Evolutionary conservation across 53 echinoderm and acorn worm species (phyloP).

Genomic region (Mesocentrotus franciscanus): DNA sequence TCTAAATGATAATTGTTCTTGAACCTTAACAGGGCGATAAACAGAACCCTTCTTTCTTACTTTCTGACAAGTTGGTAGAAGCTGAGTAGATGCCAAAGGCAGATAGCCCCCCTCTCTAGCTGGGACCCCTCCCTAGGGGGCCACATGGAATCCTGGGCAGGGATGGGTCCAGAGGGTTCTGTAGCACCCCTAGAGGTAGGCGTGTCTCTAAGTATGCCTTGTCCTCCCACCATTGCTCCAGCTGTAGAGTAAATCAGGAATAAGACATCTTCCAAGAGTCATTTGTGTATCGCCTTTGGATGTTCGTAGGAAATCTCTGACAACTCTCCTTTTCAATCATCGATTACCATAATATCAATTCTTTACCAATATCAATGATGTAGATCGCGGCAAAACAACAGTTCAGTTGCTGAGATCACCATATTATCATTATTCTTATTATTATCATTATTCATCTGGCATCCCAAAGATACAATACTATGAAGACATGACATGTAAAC

Average conservation of each 20-base stretch:
- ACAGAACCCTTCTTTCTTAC: slow-evolving; percentile 41
- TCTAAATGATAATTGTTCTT: too few species aligned
- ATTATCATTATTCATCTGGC: too few species aligned
- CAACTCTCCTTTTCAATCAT: background rate
- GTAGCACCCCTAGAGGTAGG: slow-evolving; percentile 72
- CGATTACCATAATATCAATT: too few species aligned
- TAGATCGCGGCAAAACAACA: too few species aligned
- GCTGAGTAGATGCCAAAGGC: slow-evolving; percentile 69
- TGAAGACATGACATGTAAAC: too few species aligned
- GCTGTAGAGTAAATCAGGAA: slow-evolving; percentile 45
- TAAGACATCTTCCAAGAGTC: background rate
- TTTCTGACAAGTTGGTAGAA: slow-evolving; percentile 76
- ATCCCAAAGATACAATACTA: too few species aligned
- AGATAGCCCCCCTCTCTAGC: slow-evolving; percentile 75
- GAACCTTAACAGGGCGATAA: too few species aligned
- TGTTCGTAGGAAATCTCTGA: background rate
- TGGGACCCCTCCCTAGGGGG: slow-evolving; percentile 82
- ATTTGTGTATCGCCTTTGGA: background rate
- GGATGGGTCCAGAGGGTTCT: slow-evolving; percentile 76
- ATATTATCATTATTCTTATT: too few species aligned
- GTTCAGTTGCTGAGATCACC: too few species aligned
- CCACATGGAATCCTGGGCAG: slow-evolving; percentile 77
- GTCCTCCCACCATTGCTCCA: slow-evolving; percentile 92
- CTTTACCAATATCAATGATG: too few species aligned
- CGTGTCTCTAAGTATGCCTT: slow-evolving; percentile 79